Base-by-base conservation (phyloP, 2,797 vertebrate species). In the Morus bassanus region DNA sequence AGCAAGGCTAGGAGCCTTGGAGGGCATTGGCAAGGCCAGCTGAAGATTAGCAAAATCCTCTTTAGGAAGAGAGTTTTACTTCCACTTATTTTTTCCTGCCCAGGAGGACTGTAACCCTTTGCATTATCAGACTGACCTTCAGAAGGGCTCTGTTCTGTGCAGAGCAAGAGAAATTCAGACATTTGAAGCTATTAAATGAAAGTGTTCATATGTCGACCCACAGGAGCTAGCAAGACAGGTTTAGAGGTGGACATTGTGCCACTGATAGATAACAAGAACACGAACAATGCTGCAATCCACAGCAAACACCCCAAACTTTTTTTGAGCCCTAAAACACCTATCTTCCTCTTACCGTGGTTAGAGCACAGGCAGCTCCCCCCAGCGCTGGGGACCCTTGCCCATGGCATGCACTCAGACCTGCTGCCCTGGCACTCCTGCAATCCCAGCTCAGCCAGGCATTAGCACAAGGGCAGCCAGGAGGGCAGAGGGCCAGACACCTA, bases 41-140 rank as follows among this genome's bases (percentile, higher is more conserved):
- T 48, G 50, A 65, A 95, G 96, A 95, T 96, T 95, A 96, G n/a
- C 45, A 53, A 92, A 96, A 95, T 96, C 96, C 95, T 94, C 95
- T 95, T 95, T 95, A 78, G 79, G 64, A 74, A 69, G 87, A 35
- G 73, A 93, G 88, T 96, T 96, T 95, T 91, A 88, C 92, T 96
- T 94, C 78, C 95, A 80, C 72, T 77, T 91, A 92, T 45, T 95
- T 93, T 72, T 88, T 89, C 72, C 73, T 18, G 13, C 69, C 78
- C 79, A 79, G 76, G 53, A 96, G 70, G 69, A 78, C 91, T 69
- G 37, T 68, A 92, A 92, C 95, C 85, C 85, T 46, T 69, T 53
- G 63, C 57, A 56, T 3, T 35, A 95, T 65, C 89, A 86, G 53
- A 31, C 54, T 73, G 79, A 91, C 94, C 96, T 95, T 91, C 89